Base-by-base conservation (phyloP, 2,113 vertebrate genomes). In the Scartelaos histophorus region DNA sequence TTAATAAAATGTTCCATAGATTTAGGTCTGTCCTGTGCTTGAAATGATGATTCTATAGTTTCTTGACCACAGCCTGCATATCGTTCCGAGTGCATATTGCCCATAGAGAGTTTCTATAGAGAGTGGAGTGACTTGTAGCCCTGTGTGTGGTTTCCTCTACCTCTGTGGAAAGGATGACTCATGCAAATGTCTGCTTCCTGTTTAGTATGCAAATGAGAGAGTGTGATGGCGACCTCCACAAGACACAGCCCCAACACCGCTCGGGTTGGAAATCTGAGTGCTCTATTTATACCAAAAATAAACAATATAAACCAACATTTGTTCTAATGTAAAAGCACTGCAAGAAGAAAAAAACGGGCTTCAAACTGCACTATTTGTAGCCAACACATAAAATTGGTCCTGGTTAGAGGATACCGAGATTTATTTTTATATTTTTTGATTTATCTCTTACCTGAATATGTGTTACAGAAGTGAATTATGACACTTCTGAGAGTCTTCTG, bases 141-240 rank as follows among this genome's bases (percentile, higher is more conserved):
- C 46, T 60, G 56, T 19, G 71, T 4, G 70, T 67, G 60, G 71
- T 82, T 88, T 85, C 67, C 69, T 89, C 67, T 73, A 82, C 71
- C 78, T 85, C 68, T 54, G 78, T 79, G 82, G 86, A 86, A 84
- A 80, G 69, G 82, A 88, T 87, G 84, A 91, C 61, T 91, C 87
- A 88, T 72, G 34, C 72, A 57, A 81, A 82, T n/a, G 73, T 49
- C 69, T 71, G 54, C 79, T 84, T 87, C 80, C 71, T 81, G 83
- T 81, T 87, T 67, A 90, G 88, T 87, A 90, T 90, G 84, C 78
- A 90, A 90, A 91, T 89, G 61, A 13, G 2, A 53, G 72, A 84
- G 67, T 86, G 67, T 79, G 75, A 86, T 66, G 85, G 78, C 70
- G 66, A 79, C 73, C 66, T 75, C 70, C 74, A 64, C 75, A 70